Percentiles rank a stretch among this genome's conserved stretches.
These are phyloP conservation scores for Cerceris rybyensis DNA, from an alignment of 2,888 invertebrate genomes.

Conservation along the genomic window DNA sequence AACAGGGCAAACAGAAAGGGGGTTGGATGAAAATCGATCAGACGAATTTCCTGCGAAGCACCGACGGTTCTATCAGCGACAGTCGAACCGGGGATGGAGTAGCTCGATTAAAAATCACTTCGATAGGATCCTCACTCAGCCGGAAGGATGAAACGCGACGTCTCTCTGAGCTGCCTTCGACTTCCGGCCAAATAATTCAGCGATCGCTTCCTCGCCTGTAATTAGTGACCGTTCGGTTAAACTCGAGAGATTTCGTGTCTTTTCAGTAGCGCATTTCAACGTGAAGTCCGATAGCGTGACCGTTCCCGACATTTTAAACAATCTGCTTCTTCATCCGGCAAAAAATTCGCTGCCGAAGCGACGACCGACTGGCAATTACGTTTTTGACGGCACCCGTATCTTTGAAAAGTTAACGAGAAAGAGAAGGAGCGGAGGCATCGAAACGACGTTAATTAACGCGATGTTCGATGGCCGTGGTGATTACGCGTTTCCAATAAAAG, in stretches of 20 bases:
- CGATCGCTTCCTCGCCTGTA: constrained; percentile 58
- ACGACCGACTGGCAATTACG: not conserved
- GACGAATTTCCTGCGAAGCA: constrained; percentile 22
- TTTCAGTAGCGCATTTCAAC: not conserved
- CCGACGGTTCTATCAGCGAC: constrained; percentile 16
- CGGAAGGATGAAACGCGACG: constrained; percentile 46
- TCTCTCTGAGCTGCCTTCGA: constrained; percentile 31
- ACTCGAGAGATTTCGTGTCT: not conserved
- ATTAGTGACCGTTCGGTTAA: constrained; percentile 66
- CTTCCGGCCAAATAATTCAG: constrained; percentile 71
- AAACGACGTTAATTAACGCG: too few relatives aligned
- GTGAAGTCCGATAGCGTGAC: not conserved
- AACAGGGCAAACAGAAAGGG: too few relatives aligned
- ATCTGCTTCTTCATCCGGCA: not conserved
- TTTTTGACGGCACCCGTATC: not conserved
- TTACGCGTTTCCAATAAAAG: not conserved
- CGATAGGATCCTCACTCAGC: constrained; percentile 58
- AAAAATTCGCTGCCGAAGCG: not conserved
- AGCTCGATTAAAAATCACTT: constrained; percentile 70
- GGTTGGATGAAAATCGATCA: constrained; percentile 24
- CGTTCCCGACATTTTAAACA: too few relatives aligned
- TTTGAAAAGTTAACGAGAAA: not conserved
- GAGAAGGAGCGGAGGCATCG: not conserved
- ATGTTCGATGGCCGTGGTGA: not conserved
- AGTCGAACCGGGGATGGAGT: constrained; percentile 29